Evolutionary conservation across 2,113 vertebrate genomes (phyloP).

Genomic region (Tragelaphus buxtoni): DNA sequence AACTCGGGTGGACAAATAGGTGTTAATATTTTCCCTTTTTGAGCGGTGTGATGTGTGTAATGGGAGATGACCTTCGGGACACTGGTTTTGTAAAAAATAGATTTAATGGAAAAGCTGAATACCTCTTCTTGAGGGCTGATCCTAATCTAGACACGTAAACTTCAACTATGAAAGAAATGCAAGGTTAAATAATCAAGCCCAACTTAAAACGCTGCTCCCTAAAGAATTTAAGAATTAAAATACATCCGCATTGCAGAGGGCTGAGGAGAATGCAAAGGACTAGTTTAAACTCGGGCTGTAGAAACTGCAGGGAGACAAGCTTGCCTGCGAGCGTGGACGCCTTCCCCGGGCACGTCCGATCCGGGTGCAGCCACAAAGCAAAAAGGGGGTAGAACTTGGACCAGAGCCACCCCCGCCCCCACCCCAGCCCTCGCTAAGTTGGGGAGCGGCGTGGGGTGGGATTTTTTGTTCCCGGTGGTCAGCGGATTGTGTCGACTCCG

Average conservation of each 20-base stretch:
- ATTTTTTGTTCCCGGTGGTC: background rate
- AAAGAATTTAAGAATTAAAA: slow-evolving; percentile 78
- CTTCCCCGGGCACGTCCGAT: slow-evolving; percentile 54
- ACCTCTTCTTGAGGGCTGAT: slow-evolving; percentile 55
- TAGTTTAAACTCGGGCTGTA: slow-evolving; percentile 75
- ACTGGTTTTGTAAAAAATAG: slow-evolving; percentile 55
- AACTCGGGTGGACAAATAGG: slow-evolving; percentile 55
- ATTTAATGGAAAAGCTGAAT: slow-evolving; percentile 74
- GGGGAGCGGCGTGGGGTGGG: background rate
- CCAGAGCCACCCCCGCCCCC: background rate
- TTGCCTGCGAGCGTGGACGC: slow-evolving; percentile 58
- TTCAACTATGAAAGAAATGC: slow-evolving; percentile 54
- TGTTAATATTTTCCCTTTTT: slow-evolving; percentile 44
- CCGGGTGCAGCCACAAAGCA: slow-evolving; percentile 72
- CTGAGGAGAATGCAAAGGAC: slow-evolving; percentile 63
- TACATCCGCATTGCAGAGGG: slow-evolving; percentile 85
- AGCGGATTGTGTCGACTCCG: slow-evolving; percentile 25
- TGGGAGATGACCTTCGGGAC: slow-evolving; percentile 77
- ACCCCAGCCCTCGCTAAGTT: slow-evolving; percentile 18
- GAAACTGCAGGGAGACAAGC: slow-evolving; percentile 64
- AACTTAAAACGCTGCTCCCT: slow-evolving; percentile 58
- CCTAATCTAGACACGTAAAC: slow-evolving; percentile 64
- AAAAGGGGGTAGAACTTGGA: slow-evolving; percentile 68
- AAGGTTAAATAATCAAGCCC: slow-evolving; percentile 42
- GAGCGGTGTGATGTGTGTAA: slow-evolving; percentile 21